Base-by-base conservation (phyloP, 2,113 vertebrate species). In the Spilogale gracilis region DNA sequence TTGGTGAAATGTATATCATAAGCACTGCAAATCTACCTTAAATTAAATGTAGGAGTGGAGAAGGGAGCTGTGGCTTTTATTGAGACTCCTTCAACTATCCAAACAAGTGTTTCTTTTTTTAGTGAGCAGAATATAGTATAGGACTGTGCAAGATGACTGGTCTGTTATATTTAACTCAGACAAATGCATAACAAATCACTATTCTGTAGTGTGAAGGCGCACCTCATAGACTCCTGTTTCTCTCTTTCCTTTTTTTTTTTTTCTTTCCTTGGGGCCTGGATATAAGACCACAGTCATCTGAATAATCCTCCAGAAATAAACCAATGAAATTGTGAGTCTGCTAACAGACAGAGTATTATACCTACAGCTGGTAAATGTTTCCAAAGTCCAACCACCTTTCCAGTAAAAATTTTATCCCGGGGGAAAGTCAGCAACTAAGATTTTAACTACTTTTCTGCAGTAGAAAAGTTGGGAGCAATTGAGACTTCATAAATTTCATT, bases 241-340 rank as follows among this genome's bases (percentile, higher is more conserved):
- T 97, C 84, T 69, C n/a, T 91, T 32, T 82, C 20, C 9, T 20
- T 58, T 43, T 13, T 50, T 97, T 79, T 60, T 74, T 63, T 84
- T 97, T 97, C 83, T 98, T 97, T 98, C 96, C 95, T 97, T 98
- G 97, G 98, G 98, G 98, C 97, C 98, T 99, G 98, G 96, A 98
- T 80, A 88, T 98, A 98, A 99, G 99, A 99, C 99, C 99, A 98
- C 99, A 99, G 98, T 98, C 99, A 99, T 99, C 98, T 98, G 99
- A 99, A 99, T 99, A 99, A 99, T 99, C 99, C 99, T 99, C 98
- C 98, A 99, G 99, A 99, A 99, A 99, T 99, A 99, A 99, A 99
- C 99, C 98, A 98, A 98, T 98, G 99, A 99, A 99, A 99, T 97
- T 95, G 98, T 98, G 98, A 95, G 98, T 98, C 98, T 98, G 98